phyloP scores from a whole-genome alignment of 2,113 vertebrate genomes.

The Plotosus lineatus region DNA sequence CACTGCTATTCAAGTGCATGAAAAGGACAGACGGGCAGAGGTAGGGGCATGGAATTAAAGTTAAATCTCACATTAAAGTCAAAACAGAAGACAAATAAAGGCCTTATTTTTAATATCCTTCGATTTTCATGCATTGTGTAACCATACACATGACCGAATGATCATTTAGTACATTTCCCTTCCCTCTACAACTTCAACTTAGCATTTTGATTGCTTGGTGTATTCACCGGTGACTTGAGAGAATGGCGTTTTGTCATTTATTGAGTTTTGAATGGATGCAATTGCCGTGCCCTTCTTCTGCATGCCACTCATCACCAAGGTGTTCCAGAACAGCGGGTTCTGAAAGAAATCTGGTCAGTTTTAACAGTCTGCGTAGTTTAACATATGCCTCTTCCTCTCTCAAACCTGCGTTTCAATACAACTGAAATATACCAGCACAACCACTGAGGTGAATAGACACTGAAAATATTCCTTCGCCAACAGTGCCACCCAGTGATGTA shows the following conservation, averaged over 20 bases:
- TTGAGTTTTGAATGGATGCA: background rate
- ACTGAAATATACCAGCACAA: background rate
- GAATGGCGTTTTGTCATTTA: background rate
- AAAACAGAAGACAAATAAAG: background rate
- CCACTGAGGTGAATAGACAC: background rate
- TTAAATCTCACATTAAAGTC: background rate
- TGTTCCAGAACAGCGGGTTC: conserved; percentile 18
- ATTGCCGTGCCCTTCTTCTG: conserved; percentile 22
- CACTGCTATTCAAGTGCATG: conserved; percentile 36
- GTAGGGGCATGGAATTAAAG: background rate
- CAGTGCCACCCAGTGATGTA: conserved; percentile 64
- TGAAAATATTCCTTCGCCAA: conserved; percentile 51
- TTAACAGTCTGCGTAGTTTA: conserved; percentile 5
- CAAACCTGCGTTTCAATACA: background rate
- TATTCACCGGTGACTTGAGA: background rate
- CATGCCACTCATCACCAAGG: conserved; percentile 2
- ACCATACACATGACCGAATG: background rate
- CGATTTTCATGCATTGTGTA: background rate
- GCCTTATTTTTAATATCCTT: background rate
- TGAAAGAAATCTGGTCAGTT: background rate
- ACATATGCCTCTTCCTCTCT: background rate
- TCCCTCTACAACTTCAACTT: background rate
- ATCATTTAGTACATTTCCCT: background rate
- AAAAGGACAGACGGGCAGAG: conserved; percentile 16
- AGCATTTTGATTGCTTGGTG: conserved; percentile 16